These are phyloP conservation scores for Sebastes variabilis DNA, from an alignment of 2,797 vertebrate genomes.

Conservation along the genomic window DNA sequence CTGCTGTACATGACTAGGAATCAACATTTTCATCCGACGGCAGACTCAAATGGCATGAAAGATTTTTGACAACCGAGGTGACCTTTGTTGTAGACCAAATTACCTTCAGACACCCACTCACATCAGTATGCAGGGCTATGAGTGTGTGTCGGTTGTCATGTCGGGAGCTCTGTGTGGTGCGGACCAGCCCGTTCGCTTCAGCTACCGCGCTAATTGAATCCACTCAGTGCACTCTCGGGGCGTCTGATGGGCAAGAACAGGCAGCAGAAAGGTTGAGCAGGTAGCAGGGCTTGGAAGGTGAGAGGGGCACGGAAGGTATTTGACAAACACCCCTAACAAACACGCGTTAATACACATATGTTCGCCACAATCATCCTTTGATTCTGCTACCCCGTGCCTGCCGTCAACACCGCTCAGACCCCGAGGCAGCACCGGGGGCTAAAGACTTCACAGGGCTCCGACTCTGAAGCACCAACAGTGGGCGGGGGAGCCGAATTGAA, in stretches of 20 bases:
- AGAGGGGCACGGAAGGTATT: background rate
- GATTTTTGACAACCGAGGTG: constrained; percentile 10
- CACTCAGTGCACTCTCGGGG: background rate
- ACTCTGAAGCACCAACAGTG: constrained; percentile 44
- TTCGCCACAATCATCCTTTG: constrained; percentile 53
- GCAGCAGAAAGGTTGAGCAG: constrained; percentile 2
- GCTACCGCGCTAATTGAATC: constrained; percentile 30
- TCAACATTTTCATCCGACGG: background rate
- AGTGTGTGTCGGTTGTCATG: constrained; percentile 12
- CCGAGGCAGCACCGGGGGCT: constrained; percentile 65
- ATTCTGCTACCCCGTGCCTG: constrained; percentile 42
- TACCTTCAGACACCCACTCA: background rate
- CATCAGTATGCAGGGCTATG: constrained; percentile 8
- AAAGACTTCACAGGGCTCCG: constrained; percentile 62
- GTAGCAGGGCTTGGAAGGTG: background rate
- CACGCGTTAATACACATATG: constrained; percentile 51
- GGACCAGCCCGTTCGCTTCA: background rate
- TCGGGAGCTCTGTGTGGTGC: background rate
- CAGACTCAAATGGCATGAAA: background rate
- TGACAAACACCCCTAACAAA: constrained; percentile 25
- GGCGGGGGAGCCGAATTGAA: constrained; percentile 31
- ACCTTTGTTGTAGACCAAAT: constrained; percentile 25
- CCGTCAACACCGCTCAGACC: constrained; percentile 50
- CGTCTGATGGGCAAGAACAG: constrained; percentile 24
- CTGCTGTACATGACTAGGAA: background rate